Evolutionary conservation across 2,797 vertebrate genomes (phyloP), one percentile per base, ranked within the genome.

Genomic region (Rhyacichthys aspro): DNA sequence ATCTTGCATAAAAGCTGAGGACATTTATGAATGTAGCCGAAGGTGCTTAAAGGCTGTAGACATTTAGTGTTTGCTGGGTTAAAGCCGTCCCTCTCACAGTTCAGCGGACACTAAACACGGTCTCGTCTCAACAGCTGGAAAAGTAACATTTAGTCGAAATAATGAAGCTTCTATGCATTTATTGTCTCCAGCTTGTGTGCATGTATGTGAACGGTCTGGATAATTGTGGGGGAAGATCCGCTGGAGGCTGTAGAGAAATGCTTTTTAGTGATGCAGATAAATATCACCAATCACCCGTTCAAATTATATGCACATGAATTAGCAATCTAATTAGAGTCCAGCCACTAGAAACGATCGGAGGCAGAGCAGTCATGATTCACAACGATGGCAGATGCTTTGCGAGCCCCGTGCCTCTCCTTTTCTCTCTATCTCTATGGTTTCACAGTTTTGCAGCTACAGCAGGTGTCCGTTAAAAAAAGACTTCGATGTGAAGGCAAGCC

Each of bases 301-400:
- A 70, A 71, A 81, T 74, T 60, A 74, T 84, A 79, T 62, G 58
- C 63, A 70, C 72, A 73, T 70, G 69, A 79, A 79, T 83, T 79
- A 74, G 66, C 11, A 0, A 55, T 53, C 32, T 66, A 82, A 85
- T 82, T 72, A 78, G 47, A 63, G 55, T 68, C 38, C 70, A 50
- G 32, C 50, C 43, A 63, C 49, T 54, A 59, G 45, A 62, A 63
- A 60, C 59, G 70, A 82, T 80, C 68, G 44, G 60, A 72, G 59
- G 50, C 48, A 63, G 44, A 52, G 64, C 63, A 67, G 64, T 69
- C 15, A 9, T 63, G 71, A 78, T 76, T 74, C 61, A 53, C 57
- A 50, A 66, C 5, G 54, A 72, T 36, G 64, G 65, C 80, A 82
- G 83, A 79, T 76, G 82, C 70, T 80, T 46, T 65, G 68, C 49